Conservation (phyloP, 37 sponge, comb jelly and placozoan species). For the Hexactinellida sp. region DNA sequence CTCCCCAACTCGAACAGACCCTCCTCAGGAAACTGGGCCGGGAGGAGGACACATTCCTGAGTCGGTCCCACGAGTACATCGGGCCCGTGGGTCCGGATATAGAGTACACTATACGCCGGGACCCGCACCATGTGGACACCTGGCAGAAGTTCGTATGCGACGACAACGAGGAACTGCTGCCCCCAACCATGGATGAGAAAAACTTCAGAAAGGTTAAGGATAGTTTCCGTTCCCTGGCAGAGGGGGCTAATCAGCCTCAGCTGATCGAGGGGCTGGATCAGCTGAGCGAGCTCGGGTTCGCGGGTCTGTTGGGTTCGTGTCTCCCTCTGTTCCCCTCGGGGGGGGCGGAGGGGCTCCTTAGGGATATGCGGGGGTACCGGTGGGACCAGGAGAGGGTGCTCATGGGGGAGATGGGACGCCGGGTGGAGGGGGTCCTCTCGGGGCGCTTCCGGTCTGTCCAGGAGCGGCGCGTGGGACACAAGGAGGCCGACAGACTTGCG, state of each 20-base stretch:
- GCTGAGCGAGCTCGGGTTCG: background rate
- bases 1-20: background rate
- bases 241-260: background rate
- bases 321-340: background rate
- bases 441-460: background rate
- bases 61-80: background rate
- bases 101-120: background rate
- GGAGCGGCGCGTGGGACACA: background rate
- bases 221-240: background rate
- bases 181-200: background rate
- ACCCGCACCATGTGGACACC: background rate
- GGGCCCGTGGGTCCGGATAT: background rate
- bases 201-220: background rate
- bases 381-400: background rate
- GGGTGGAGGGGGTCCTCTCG: background rate
- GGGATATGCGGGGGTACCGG: background rate
- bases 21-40: background rate
- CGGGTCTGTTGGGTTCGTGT: background rate
- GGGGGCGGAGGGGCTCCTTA: background rate
- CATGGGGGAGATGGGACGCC: background rate
- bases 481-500: background rate
- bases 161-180: background rate
- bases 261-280: background rate
- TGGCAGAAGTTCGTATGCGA: background rate
- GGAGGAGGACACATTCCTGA: background rate